Evolutionary conservation across 2,797 vertebrate species (phyloP), one percentile per base, ranked within the genome.

Genomic region (Halcyon chelicuti): DNA sequence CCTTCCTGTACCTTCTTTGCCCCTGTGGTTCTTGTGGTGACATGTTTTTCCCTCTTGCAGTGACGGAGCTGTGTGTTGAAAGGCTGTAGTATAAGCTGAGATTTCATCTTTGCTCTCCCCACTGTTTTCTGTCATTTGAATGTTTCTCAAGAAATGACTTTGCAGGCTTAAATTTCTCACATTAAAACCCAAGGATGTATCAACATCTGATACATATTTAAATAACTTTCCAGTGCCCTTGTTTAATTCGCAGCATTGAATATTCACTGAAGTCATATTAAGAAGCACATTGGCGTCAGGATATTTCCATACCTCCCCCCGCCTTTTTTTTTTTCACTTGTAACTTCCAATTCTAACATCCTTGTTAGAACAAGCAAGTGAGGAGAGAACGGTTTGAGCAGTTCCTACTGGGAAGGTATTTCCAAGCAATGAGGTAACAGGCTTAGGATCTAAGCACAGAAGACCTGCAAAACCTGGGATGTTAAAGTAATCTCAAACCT

Each of bases 221-320:
- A 93, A 84, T 62, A 91, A 81, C 66, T 92, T 96, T 86, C 89
- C 63, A 63, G 29, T 55, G 94, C 8, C 88, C 66, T 90, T 95
- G 55, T 94, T 95, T 91, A 95, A 88, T 82, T 86, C 44, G 44
- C 16, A 72, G 51, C 13, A 55, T 51, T 88, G 62, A 96, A 66
- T 88, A 86, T 81, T 86, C 51, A 67, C 91, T 57, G 70, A 93
- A 93, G 35, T 10, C n/a, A 91, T 91, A 86, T 86, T 70, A 58
- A 35, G 52, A 90, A 70, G 51, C 40, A 72, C 22, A 29, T 1
- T 63, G 62, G 28, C 23, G 0, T 65, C 68, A 78, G 70, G 22
- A 29, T 90, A 62, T 81, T 88, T 92, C 54, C 29, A 55, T 54
- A 21, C 7, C 26, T 71, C 11, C 25, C 4, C 2, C 33, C 2